Percentiles rank a stretch among this genome's conserved stretches.
phyloP scores from a whole-genome alignment of 30 jellyfish, hydroid and myxozoan species.

The Morbakka virulenta region DNA sequence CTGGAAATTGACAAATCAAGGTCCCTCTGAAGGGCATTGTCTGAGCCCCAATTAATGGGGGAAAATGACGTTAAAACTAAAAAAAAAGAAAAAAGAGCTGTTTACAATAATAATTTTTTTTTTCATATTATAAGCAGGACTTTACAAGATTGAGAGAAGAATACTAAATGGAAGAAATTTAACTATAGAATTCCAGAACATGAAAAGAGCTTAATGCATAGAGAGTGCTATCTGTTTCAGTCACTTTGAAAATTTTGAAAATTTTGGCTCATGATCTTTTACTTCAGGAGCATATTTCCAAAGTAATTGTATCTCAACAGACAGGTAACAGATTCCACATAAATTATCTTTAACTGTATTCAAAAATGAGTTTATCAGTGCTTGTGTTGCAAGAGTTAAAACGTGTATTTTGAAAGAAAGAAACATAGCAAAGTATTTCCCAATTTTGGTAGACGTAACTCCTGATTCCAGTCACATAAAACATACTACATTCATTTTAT shows the following conservation, averaged over 20 bases:
- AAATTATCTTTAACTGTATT: neutral
- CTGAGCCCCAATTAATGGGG: too few relatives aligned
- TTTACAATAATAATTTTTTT: too few relatives aligned
- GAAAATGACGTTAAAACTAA: too few relatives aligned
- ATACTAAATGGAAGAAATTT: slow-evolving; percentile 26
- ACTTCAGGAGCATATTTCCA: neutral
- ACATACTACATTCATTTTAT: neutral
- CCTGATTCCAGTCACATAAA: neutral
- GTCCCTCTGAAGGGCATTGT: too few relatives aligned
- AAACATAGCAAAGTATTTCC: neutral
- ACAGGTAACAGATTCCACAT: neutral
- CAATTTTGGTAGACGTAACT: neutral
- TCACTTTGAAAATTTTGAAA: neutral
- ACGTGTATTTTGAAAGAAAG: neutral
- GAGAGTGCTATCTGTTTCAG: slow-evolving; percentile 37
- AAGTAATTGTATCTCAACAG: neutral
- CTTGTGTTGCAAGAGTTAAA: neutral
- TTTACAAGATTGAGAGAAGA: too few relatives aligned
- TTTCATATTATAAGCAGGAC: too few relatives aligned
- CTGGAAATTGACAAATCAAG: too few relatives aligned
- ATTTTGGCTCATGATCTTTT: neutral
- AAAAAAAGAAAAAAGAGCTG: too few relatives aligned
- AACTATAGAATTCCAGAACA: slow-evolving; percentile 29
- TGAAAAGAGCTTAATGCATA: too few relatives aligned
- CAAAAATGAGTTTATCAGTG: neutral